These are phyloP conservation scores for Hydrocynus forskahlii DNA, from an alignment of 2,797 vertebrate genomes.

Conservation along the genomic window DNA sequence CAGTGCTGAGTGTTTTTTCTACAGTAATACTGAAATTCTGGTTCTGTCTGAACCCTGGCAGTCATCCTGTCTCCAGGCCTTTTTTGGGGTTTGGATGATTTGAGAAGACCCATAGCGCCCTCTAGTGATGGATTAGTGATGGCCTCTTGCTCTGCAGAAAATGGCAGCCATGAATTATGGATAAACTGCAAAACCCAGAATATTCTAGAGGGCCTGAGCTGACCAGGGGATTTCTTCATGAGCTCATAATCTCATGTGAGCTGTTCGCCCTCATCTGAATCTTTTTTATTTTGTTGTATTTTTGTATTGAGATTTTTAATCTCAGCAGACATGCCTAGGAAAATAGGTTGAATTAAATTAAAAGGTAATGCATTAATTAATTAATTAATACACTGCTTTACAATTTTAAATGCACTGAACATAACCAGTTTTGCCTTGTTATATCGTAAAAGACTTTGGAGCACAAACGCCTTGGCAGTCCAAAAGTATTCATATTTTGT, in stretches of 20 bases:
- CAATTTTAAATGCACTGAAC: too few relatives aligned
- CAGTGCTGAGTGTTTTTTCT: background rate
- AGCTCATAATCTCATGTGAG: constrained; percentile 1
- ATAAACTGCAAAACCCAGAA: background rate
- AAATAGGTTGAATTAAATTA: too few relatives aligned
- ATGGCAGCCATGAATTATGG: background rate
- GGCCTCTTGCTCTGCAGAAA: background rate
- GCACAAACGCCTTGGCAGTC: background rate
- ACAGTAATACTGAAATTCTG: background rate
- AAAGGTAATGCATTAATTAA: too few relatives aligned
- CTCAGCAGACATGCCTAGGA: too few relatives aligned
- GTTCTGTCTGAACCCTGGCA: too few relatives aligned
- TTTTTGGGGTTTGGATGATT: background rate
- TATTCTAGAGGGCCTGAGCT: background rate
- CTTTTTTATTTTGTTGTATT: too few relatives aligned
- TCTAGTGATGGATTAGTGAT: constrained; percentile 26
- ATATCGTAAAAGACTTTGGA: too few relatives aligned
- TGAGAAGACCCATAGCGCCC: background rate
- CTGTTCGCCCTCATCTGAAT: background rate
- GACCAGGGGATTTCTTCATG: constrained; percentile 14
- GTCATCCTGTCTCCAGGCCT: background rate
- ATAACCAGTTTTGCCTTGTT: too few relatives aligned
- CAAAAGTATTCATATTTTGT: background rate
- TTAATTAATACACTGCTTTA: too few relatives aligned
- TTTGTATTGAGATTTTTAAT: too few relatives aligned